A percentile compares a stretch with the other conserved stretches of the same genome.
phyloP scores from a whole-genome alignment of 2,113 vertebrate genomes.

The Polypterus senegalus region DNA sequence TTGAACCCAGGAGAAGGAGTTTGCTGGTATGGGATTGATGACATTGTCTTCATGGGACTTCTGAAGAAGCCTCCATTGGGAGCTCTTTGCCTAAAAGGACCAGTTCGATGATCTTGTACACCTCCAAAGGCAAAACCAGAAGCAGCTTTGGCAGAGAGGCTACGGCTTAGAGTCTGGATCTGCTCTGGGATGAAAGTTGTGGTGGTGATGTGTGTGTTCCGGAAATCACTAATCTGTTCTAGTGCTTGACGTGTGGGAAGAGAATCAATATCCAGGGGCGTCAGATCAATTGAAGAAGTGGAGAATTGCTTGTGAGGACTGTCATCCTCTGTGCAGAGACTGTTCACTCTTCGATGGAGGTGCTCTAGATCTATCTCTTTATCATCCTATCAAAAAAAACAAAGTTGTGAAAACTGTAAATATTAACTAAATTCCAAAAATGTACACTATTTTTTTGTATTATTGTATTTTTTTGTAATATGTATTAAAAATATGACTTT shows the following conservation, averaged over 20 bases:
- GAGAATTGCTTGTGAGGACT: constrained; percentile 99
- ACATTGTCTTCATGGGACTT: constrained; percentile 98
- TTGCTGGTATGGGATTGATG: constrained; percentile 92
- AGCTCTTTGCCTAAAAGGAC: constrained; percentile 91
- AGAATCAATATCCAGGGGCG: constrained; percentile 94
- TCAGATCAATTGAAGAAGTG: constrained; percentile 96
- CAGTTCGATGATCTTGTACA: constrained; percentile 91
- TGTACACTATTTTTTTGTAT: too few relatives aligned
- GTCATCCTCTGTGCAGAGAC: constrained; percentile 98
- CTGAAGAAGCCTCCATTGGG: constrained; percentile 97
- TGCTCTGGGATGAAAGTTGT: constrained; percentile 98
- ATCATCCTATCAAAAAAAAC: constrained; percentile 68
- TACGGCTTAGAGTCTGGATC: constrained; percentile 98
- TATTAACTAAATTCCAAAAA: neutral
- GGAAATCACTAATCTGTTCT: constrained; percentile 98
- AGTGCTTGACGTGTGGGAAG: constrained; percentile 90
- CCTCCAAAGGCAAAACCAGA: constrained; percentile 88
- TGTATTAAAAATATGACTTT: too few relatives aligned
- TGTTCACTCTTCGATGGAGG: constrained; percentile 96
- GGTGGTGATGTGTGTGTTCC: constrained; percentile 98
- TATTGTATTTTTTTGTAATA: too few relatives aligned
- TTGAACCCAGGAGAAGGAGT: constrained; percentile 93
- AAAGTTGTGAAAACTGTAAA: constrained; percentile 19
- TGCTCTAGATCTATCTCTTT: constrained; percentile 99
- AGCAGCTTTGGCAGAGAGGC: constrained; percentile 89